Conservation (phyloP, 1,140 invertebrate genomes). For the Hyles euphorbiae region DNA sequence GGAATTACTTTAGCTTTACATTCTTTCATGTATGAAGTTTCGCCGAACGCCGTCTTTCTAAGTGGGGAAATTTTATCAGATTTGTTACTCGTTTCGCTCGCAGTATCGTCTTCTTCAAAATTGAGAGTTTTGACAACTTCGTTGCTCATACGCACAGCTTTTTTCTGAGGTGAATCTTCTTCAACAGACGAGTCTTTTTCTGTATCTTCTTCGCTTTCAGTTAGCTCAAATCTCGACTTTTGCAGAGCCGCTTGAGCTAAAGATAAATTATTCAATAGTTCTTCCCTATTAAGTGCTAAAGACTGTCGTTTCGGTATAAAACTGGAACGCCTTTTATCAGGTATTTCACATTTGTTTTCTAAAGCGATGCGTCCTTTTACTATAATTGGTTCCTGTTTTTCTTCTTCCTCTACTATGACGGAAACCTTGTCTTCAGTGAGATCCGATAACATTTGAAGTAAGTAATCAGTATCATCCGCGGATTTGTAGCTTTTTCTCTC, state of each 20-base stretch:
- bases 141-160: constrained; percentile 33
- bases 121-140: constrained; percentile 56
- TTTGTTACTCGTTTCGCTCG: constrained; percentile 26
- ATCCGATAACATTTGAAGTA: constrained; percentile 52
- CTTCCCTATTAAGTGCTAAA: constrained; percentile 45
- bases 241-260: constrained; percentile 45
- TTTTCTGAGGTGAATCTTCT: constrained; percentile 15
- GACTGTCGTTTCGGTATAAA: constrained; percentile 37
- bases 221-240: constrained; percentile 31
- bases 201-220: constrained; percentile 36
- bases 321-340: constrained; percentile 32
- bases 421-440: constrained; percentile 37
- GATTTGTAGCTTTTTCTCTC: constrained; percentile 24
- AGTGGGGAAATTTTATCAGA: constrained; percentile 35
- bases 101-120: constrained; percentile 45
- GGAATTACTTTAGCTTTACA: constrained; percentile 52
- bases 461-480: constrained; percentile 50
- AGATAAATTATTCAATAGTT: constrained; percentile 48
- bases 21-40: constrained; percentile 41
- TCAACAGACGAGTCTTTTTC: constrained; percentile 7
- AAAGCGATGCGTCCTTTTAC: constrained; percentile 5
- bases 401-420: constrained; percentile 10
- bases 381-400: constrained; percentile 1
- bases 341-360: constrained; percentile 21
- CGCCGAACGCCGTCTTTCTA: constrained; percentile 49